Evolutionary conservation across 2,888 invertebrate species (phyloP), one percentile per base, ranked within the genome.

Genomic region (Linyphia triangularis): DNA sequence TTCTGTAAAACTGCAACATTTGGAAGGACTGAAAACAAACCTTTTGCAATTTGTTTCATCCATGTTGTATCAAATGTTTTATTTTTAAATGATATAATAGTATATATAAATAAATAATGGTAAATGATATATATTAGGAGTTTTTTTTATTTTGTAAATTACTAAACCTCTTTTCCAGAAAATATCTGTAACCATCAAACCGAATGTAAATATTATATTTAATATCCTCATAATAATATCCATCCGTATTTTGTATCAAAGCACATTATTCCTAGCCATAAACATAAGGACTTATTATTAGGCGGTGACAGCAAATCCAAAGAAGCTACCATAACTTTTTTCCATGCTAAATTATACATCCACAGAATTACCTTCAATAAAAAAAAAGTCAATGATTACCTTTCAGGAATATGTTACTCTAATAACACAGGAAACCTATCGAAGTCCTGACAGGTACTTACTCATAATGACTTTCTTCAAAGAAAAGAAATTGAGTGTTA

Each of bases 401-500:
- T 51, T 51, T n/a, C 16, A 9, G 40, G 40, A 16, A 9, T 10
- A 51, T 51, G 51, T 51, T 16, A 51, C 16, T 51, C n/a, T 51
- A 51, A 51, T 51, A 51, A 51, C n/a, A 51, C 51, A 16, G 51
- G 51, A 51, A 13, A 51, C 3, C n/a, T n/a, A 51, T 51, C 51
- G 51, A 16, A 51, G 1, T 5, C 3, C 51, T 51, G 51, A 51
- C 51, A 51, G 51, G 13, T 51, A 13, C 51, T 51, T n/a, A 16
- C n/a, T 51, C n/a, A 51, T 51, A 51, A 51, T 51, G 51, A 51
- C 51, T 51, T 51, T 51, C 51, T 51, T 51, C 51, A 16, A 16
- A 40, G 40, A 40, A 40, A 51, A 51, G 51, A 51, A 51, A 51
- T 51, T 51, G 51, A 51, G 51, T 51, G 51, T 51, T 51, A 51